Evolutionary conservation across 2,888 invertebrate genomes (phyloP), one percentile per base, ranked within the genome.

Genomic region (Platycheirus rosarum): DNA sequence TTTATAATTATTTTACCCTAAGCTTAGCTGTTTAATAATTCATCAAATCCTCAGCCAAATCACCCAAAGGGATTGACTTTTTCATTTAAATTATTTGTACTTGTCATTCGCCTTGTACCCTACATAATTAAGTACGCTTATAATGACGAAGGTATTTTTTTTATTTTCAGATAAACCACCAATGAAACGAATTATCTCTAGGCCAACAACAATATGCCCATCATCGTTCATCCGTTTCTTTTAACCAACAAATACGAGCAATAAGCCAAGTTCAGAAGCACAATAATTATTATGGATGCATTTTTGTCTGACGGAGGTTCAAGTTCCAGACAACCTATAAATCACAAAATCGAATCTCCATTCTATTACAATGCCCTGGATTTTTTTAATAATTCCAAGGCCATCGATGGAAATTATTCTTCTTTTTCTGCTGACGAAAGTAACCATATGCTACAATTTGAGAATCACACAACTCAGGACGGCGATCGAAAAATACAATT

Each of bases 331-430:
- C 40, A 57, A 13, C 8, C 35, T 11, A 11, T 20, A 40, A 51
- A 20, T n/a, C 35, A 57, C 13, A 42, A 48, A 53, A 63, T 32
- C 16, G 65, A 70, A 7, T 51, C 63, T 2, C 46, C 49, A 16
- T 63, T 80, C n/a, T 75, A 75, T 42, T 60, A 70, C 57, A 80
- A 70, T 23, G 44, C 69, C 2, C 32, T 63, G 44, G 20, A 16
- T 29, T 55, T 65, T 40, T 37, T 80, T 16, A 80, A 80, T 75
- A 60, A 70, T 60, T 69, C 75, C 0, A 80, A 51, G 14, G 40
- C 32, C 23, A 51, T 23, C 7, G 46, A 51, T n/a, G 69, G 55
- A 48, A 42, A 29, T 29, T 20, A 55, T 29, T 35, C 48, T 32
- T 35, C 37, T n/a, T 14, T 42, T 14, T 40, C 44, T 11, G 44